A percentile compares a stretch with the other conserved stretches of the same genome.
These are phyloP conservation scores for Ptilonorhynchus violaceus DNA, from an alignment of 2,113 vertebrate species.

Conservation along the genomic window DNA sequence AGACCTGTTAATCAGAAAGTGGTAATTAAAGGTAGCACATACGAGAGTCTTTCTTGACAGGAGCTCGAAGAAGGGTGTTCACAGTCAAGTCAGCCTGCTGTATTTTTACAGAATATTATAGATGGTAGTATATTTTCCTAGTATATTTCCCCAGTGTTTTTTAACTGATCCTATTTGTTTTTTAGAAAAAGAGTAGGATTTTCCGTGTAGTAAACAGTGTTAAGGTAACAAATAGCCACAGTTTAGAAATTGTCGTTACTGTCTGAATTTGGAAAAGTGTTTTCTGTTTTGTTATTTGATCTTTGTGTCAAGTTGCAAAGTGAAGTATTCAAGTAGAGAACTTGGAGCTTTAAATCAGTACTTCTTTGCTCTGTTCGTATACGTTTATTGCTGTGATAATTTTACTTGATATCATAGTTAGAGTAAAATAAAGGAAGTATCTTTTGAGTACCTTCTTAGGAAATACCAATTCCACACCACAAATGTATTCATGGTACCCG, in stretches of 20 bases:
- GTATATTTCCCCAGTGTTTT: neutral
- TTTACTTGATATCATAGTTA: neutral
- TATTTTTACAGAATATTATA: neutral
- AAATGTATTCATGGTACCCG: neutral
- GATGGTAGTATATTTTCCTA: neutral
- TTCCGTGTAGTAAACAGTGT: neutral
- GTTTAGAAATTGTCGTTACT: neutral
- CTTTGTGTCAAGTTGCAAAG: neutral
- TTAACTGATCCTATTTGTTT: neutral
- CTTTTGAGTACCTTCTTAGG: neutral
- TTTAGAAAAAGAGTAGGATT: neutral
- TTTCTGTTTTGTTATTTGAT: neutral
- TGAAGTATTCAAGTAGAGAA: neutral
- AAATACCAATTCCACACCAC: neutral
- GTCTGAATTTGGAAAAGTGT: neutral
- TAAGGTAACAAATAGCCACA: neutral
- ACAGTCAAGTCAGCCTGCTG: neutral
- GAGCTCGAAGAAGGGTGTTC: neutral
- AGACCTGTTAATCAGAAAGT: neutral
- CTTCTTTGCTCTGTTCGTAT: neutral
- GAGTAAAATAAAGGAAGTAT: neutral
- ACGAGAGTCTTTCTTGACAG: neutral
- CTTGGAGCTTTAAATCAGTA: neutral
- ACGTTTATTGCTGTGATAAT: neutral
- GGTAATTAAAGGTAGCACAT: neutral